phyloP scores from a whole-genome alignment of 2,113 vertebrate species.

The Rafetus swinhoei region DNA sequence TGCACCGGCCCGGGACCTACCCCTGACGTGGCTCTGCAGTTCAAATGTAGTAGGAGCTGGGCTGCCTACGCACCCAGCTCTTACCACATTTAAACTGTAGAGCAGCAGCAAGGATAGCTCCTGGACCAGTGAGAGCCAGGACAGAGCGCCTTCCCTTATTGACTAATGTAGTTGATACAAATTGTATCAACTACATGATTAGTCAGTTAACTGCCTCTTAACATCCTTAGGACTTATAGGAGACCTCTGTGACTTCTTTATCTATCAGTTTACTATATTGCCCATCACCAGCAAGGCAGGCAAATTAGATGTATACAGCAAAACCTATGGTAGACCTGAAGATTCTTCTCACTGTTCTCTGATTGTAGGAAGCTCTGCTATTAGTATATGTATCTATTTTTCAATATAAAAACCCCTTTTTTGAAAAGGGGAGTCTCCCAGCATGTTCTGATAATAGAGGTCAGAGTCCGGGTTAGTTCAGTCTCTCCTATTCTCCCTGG shows the following conservation, averaged over 20 bases:
- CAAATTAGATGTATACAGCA: not conserved
- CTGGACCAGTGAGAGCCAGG: too few relatives aligned
- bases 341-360: not conserved
- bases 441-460: not conserved
- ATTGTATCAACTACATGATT: too few relatives aligned
- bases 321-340: not conserved
- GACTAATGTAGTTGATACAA: too few relatives aligned
- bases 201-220: too few relatives aligned
- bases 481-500: not conserved
- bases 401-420: not conserved
- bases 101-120: too few relatives aligned
- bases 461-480: not conserved
- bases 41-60: too few relatives aligned
- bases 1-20: too few relatives aligned
- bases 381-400: not conserved
- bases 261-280: not conserved
- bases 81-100: too few relatives aligned
- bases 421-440: not conserved
- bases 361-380: not conserved
- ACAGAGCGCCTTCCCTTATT: too few relatives aligned
- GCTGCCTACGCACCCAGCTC: too few relatives aligned
- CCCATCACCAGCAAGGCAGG: not conserved
- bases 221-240: not conserved
- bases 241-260: not conserved
- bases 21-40: too few relatives aligned